These are phyloP conservation scores for Coluber constrictor DNA, from an alignment of 2,797 vertebrate species.

Conservation along the genomic window DNA sequence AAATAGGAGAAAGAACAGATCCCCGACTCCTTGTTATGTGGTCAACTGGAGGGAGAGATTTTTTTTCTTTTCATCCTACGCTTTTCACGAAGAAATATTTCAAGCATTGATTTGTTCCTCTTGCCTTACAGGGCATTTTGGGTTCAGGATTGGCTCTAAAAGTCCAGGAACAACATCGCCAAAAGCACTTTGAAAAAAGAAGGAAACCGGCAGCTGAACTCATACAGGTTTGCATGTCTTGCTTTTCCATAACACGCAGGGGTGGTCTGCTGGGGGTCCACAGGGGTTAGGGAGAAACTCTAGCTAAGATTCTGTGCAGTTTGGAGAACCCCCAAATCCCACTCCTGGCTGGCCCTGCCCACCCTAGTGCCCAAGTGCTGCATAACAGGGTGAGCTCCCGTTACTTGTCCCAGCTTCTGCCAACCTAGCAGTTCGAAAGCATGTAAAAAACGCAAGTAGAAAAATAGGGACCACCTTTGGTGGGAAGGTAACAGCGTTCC, in stretches of 20 bases:
- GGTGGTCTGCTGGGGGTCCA: too few relatives aligned
- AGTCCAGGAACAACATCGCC: conserved; percentile 96
- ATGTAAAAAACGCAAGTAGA: too few relatives aligned
- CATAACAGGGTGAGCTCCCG: too few relatives aligned
- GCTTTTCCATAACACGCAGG: background rate
- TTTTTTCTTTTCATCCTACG: background rate
- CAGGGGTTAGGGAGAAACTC: too few relatives aligned
- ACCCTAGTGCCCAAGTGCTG: too few relatives aligned
- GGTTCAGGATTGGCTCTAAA: conserved; percentile 95
- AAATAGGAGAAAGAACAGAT: background rate
- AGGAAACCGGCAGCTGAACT: conserved; percentile 94
- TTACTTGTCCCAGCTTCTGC: too few relatives aligned
- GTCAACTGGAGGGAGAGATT: background rate
- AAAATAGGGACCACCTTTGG: too few relatives aligned
- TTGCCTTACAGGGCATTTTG: conserved; percentile 85
- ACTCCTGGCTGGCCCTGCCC: too few relatives aligned
- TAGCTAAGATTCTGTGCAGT: too few relatives aligned
- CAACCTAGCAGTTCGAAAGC: too few relatives aligned
- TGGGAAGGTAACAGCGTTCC: too few relatives aligned
- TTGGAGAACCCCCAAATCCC: too few relatives aligned
- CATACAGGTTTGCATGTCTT: conserved; percentile 84
- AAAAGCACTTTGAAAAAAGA: conserved; percentile 99
- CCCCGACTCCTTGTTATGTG: background rate
- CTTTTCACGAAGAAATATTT: background rate
- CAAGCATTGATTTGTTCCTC: background rate